A percentile compares a stretch with the other conserved stretches of the same genome.
phyloP scores from a whole-genome alignment of 2,113 vertebrate genomes.

The Gobius niger region DNA sequence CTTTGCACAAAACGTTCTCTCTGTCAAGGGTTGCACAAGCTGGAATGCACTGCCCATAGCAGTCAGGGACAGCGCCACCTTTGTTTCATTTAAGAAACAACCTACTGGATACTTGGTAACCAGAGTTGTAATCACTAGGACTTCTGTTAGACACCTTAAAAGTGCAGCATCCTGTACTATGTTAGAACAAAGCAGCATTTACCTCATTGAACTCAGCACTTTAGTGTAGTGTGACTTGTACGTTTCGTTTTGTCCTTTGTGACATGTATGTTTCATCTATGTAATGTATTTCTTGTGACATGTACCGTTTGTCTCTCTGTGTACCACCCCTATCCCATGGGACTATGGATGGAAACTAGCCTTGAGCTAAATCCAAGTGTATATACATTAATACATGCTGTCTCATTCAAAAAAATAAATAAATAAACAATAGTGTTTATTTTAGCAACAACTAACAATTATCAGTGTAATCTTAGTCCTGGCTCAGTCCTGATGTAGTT shows the following conservation, averaged over 20 bases:
- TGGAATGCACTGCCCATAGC: background rate
- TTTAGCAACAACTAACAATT: no score
- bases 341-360: background rate
- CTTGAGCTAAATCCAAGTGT: background rate
- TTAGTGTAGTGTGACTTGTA: no score
- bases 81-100: background rate
- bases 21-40: background rate
- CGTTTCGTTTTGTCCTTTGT: background rate
- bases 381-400: background rate
- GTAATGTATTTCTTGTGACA: no score
- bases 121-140: background rate
- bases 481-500: no score
- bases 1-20: background rate
- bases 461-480: no score
- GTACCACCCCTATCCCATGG: background rate
- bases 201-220: no score
- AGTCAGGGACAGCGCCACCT: background rate
- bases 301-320: background rate
- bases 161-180: no score
- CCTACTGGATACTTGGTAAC: background rate
- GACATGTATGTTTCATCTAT: background rate
- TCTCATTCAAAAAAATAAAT: background rate
- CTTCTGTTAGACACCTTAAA: no score
- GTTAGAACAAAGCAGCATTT: background rate
- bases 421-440: no score